Base-by-base conservation (phyloP, 2,797 vertebrate genomes). In the Eulemur rubriventer region DNA sequence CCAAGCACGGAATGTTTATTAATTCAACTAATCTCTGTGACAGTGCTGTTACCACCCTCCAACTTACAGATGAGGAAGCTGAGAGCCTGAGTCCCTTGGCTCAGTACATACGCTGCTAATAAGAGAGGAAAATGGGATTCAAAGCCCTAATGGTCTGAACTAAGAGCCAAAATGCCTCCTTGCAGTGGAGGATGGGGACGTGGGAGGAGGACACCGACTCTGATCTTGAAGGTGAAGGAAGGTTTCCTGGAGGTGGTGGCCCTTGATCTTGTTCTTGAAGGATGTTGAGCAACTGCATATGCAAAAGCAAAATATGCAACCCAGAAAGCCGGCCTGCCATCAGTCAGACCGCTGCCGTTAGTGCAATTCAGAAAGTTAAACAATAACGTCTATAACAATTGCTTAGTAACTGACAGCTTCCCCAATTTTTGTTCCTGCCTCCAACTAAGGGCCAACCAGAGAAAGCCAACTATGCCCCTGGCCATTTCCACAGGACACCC, bases 1-100 rank as follows among this genome's bases (percentile, higher is more conserved):
- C 33, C 5, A 2, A 26, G 6, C 67, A 9, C 1, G 0, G 50
- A 1, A 5, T 5, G 26, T 24, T 30, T 8, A 1, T 11, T 9
- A 48, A 12, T 41, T 73, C 85, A 28, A 0, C 73, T 24, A 9
- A 5, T 4, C 33, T 20, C 16, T 26, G 0, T 2, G 18, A 43
- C 2, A 1, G 8, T 0, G 24, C 52, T 26, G 0, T 35, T 22
- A 8, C 26, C 14, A 4, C 16, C 67, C 33, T 30, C 20, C n/a
- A 7, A 4, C 24, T n/a, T 28, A 43, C 4, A 48, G 43, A 67
- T 6, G 83, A 46, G 79, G 73, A 33, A 6, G 11, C 43, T 1
- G 30, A 63, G 35, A 70, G 35, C 16, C 22, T 17, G 30, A 17
- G 6, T 6, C 57, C 7, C 48, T 22, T 46, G 26, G 46, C 57